Base-by-base conservation (phyloP, 1,140 invertebrate species). In the Anoplophora glabripennis region DNA sequence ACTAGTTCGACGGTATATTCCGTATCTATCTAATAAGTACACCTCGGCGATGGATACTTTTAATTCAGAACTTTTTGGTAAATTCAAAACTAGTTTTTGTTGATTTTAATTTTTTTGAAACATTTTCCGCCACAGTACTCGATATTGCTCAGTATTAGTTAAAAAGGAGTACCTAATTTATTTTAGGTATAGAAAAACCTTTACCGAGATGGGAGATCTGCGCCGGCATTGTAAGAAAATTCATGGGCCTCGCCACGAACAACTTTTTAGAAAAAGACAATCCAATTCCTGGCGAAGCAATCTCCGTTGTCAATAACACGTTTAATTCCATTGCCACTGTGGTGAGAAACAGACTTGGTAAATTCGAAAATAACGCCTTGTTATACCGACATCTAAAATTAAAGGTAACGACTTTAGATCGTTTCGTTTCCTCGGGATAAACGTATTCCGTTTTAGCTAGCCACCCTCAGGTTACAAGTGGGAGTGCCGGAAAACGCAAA, bases 141-240 rank as follows among this genome's bases (percentile, higher is more conserved):
- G 5, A 59, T 4, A 36, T 53, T 42, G 45, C 10, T 42, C 45
- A 12, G 28, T 28, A 28, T 52, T 17, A n/a, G 9, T 41, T 4
- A 41, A 4, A 8, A 15, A 11, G 4, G 7, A 11, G 53, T 9
- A 37, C 12, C 38, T 52, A 35, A n/a, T 11, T 14, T 14, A 5
- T 55, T 75, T 57, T 65, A 81, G 79, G 80, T 11, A 72, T 73
- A 33, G 64, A 75, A 17, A 70, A 77, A 51, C 74, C 79, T 21
- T 63, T 77, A 28, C 78, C 80, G 46, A 71, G 82, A 17, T 84
- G 82, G 82, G 79, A 82, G 65, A 79, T 80, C 63, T 86, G 84
- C 66, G 75, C 83, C 21, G 67, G 75, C 52, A 75, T 78, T 9
- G 72, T 83, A 3, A 73, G 78, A 36, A 75, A 75, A 28, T 80